Conservation (phyloP, 2,113 vertebrate genomes). For the Anser cygnoides region DNA sequence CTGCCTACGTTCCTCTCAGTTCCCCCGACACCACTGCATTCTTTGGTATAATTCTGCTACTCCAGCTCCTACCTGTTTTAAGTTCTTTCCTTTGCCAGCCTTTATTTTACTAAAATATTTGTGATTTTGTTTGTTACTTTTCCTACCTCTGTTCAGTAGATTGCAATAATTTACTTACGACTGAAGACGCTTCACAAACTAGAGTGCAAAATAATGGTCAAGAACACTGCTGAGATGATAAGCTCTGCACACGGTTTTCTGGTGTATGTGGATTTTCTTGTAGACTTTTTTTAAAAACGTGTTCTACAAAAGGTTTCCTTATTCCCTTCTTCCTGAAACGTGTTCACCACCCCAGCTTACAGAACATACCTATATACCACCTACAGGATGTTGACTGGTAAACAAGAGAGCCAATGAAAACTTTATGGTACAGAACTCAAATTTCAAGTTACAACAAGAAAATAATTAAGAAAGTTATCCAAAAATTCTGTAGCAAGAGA, state of each 20-base stretch:
- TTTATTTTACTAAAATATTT: background rate
- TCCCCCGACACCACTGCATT: background rate
- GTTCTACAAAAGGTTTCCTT: background rate
- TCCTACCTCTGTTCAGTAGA: background rate
- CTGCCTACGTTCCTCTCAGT: background rate
- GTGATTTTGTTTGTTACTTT: background rate
- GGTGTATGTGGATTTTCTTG: background rate
- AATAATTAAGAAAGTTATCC: background rate
- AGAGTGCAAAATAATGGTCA: background rate
- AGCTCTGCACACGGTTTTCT: background rate
- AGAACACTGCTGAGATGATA: background rate
- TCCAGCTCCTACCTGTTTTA: background rate
- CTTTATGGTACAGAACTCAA: background rate
- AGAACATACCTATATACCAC: background rate
- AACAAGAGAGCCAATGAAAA: background rate
- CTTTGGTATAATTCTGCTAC: background rate
- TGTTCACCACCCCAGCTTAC: background rate
- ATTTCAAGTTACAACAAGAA: background rate
- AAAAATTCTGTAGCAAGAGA: constrained; percentile 26
- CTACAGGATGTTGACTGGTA: background rate
- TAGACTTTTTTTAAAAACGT: background rate
- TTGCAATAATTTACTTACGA: background rate
- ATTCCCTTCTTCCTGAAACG: background rate
- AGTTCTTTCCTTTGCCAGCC: background rate
- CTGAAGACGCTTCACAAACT: background rate